Evolutionary conservation across 2,797 vertebrate species (phyloP).

Genomic region (Pogoniulus pusillus): DNA sequence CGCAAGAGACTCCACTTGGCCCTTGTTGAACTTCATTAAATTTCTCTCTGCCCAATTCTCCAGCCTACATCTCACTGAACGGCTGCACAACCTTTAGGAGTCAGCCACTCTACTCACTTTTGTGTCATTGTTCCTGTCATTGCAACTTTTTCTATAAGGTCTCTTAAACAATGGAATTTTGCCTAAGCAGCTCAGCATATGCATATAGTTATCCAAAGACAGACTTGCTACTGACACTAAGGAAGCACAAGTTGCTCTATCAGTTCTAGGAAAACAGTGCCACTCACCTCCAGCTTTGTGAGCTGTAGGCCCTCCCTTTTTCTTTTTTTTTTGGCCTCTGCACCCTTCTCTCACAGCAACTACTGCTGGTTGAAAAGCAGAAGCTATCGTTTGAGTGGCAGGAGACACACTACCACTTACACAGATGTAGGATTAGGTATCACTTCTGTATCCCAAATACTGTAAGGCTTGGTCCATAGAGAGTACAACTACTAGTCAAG

Average conservation of each 20-base stretch:
- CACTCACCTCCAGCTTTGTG: background rate
- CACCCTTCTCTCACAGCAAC: background rate
- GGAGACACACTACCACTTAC: background rate
- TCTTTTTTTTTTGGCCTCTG: background rate
- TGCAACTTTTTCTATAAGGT: background rate
- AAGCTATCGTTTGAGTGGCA: background rate
- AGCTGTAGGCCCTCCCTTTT: background rate
- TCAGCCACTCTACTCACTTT: too few species aligned
- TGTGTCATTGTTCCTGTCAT: background rate
- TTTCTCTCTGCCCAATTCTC: too few species aligned
- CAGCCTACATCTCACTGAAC: too few species aligned
- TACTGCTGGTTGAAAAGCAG: background rate
- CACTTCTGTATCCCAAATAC: background rate
- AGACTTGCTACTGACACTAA: background rate
- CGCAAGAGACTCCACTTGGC: too few species aligned
- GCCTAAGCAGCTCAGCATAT: background rate
- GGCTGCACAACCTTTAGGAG: too few species aligned
- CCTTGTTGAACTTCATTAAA: too few species aligned
- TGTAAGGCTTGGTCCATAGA: background rate
- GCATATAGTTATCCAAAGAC: background rate
- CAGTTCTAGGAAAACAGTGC: background rate
- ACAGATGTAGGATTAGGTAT: background rate
- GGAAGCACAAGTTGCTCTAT: background rate
- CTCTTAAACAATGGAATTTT: background rate
- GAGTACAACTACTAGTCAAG: background rate